These are phyloP conservation scores for Phoxinus dragarum DNA, from an alignment of 2,797 vertebrate species.

Conservation along the genomic window DNA sequence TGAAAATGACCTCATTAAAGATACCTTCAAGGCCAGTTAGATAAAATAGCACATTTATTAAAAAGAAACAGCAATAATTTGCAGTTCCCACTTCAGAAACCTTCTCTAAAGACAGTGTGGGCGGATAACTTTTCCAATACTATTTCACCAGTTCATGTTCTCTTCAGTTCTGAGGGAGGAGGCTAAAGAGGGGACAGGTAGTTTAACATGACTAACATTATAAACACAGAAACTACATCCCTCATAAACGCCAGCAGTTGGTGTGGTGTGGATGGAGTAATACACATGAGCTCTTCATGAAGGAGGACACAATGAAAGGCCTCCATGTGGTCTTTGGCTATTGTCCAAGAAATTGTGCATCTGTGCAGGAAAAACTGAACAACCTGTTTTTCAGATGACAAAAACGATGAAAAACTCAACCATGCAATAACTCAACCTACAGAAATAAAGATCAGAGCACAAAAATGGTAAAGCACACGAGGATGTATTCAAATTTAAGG, in stretches of 20 bases:
- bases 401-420: constrained; percentile 56
- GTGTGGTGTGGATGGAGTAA: constrained; percentile 28
- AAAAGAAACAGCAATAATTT: constrained; percentile 81
- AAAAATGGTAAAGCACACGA: constrained; percentile 73
- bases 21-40: constrained; percentile 62
- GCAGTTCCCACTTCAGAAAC: constrained; percentile 71
- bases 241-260: constrained; percentile 15
- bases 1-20: constrained; percentile 7
- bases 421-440: constrained; percentile 54
- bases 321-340: constrained; percentile 73
- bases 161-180: constrained; percentile 57
- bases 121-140: constrained; percentile 58
- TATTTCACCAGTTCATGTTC: constrained; percentile 57
- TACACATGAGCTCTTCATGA: constrained; percentile 28
- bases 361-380: constrained; percentile 43
- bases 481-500: constrained; percentile 79
- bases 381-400: constrained; percentile 20
- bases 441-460: constrained; percentile 67
- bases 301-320: constrained; percentile 50
- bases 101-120: constrained; percentile 59
- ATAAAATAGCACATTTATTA: constrained; percentile 90
- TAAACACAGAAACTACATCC: constrained; percentile 28
- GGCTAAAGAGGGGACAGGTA: constrained; percentile 46
- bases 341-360: constrained; percentile 52
- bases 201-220: constrained; percentile 42